Evolutionary conservation across 2,888 invertebrate species (phyloP).

Genomic region (Acrobasis suavella): DNA sequence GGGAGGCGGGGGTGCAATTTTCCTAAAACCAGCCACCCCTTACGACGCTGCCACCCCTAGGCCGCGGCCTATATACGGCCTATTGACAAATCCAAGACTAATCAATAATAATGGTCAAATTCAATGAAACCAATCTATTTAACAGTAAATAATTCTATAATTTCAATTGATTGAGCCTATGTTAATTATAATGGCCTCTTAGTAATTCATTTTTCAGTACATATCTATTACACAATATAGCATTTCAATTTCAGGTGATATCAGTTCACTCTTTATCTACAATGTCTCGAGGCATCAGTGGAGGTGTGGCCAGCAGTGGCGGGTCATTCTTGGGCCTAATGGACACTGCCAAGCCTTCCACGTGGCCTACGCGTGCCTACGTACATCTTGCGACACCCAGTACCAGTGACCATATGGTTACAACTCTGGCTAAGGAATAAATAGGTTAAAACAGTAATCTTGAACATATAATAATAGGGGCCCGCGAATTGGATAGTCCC

Average conservation of each 20-base stretch:
- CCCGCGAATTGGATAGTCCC: no score
- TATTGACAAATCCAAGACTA: no score
- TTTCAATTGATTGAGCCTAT: no score
- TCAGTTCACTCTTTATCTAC: slow-evolving; percentile 67
- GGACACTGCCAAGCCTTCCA: slow-evolving; percentile 48
- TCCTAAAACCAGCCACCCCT: no score
- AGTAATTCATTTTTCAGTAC: not conserved
- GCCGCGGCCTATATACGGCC: no score
- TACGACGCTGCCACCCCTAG: no score
- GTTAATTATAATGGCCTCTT: no score
- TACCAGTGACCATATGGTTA: slow-evolving; percentile 44
- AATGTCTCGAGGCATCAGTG: slow-evolving; percentile 45
- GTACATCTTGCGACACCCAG: slow-evolving; percentile 65
- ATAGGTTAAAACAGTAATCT: not conserved
- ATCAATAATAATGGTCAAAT: no score
- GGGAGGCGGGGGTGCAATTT: no score
- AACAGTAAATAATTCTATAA: no score
- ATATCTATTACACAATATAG: not conserved
- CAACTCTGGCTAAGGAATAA: slow-evolving; percentile 58
- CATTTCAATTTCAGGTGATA: slow-evolving; percentile 52
- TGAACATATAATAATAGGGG: no score
- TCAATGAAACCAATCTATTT: no score
- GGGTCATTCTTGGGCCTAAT: slow-evolving; percentile 57
- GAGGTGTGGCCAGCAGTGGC: slow-evolving; percentile 44
- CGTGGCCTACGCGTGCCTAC: slow-evolving; percentile 59